A percentile compares a stretch with the other conserved stretches of the same genome.
These are phyloP conservation scores for Anableps anableps DNA, from an alignment of 2,797 vertebrate species.

Conservation along the genomic window DNA sequence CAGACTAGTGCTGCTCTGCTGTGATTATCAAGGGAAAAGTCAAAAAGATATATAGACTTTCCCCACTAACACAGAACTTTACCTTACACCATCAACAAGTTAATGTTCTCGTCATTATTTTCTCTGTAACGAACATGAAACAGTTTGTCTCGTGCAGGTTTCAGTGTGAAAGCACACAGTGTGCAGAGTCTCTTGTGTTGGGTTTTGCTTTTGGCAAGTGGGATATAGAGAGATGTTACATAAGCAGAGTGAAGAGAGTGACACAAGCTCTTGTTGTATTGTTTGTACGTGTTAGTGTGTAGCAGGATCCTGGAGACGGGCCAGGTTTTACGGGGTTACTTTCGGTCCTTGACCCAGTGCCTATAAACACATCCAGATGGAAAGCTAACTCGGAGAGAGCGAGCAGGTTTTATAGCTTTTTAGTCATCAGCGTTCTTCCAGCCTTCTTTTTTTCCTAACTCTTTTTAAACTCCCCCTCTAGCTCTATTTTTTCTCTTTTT, in stretches of 20 bases:
- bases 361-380: conserved; percentile 71
- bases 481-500: not conserved
- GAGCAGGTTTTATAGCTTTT: conserved; percentile 52
- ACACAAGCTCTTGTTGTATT: conserved; percentile 13
- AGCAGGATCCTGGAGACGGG: conserved; percentile 35
- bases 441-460: not conserved
- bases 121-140: conserved; percentile 8
- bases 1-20: not conserved
- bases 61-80: not conserved
- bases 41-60: not conserved
- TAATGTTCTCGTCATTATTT: not conserved
- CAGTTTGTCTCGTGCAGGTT: not conserved
- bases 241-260: conserved; percentile 35
- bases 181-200: conserved; percentile 33
- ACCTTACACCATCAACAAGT: not conserved
- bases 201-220: conserved; percentile 30
- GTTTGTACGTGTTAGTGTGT: conserved; percentile 33
- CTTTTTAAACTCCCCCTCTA: not conserved
- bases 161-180: conserved; percentile 1
- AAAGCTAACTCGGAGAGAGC: conserved; percentile 24
- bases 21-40: not conserved
- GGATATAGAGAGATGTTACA: conserved; percentile 37
- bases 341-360: conserved; percentile 66
- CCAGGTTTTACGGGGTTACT: conserved; percentile 61
- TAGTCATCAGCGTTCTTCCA: conserved; percentile 23